phyloP scores from a whole-genome alignment of 1,140 invertebrate genomes.

The fruit fly (Drosophila melanogaster) region Release_6_plus_ISO1_MT NC_004354.4:20904501-20905000 shows the following conservation, averaged over 20 bases:
- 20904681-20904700: conserved; percentile 72
- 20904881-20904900: conserved; percentile 80
- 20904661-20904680: conserved; percentile 31
- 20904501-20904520: not conserved
- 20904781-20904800: no score
- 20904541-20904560: not conserved
- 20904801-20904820: conserved; percentile 4
- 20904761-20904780: conserved; percentile 51
- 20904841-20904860: not conserved
- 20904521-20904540: not conserved
- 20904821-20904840: not conserved
- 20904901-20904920: conserved; percentile 83
- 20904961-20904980: conserved; percentile 59
- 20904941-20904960: conserved; percentile 82
- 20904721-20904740: conserved; percentile 82
- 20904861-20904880: conserved; percentile 60
- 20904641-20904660: conserved; percentile 25
- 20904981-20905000: conserved; percentile 18
- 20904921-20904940: conserved; percentile 82
- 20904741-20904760: conserved; percentile 69
- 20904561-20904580: not conserved
- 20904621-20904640: conserved; percentile 1
- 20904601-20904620: conserved; percentile 1
- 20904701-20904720: conserved; percentile 78
- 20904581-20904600: not conserved